These are phyloP conservation scores for Myathropa florea DNA, from an alignment of 2,888 invertebrate species.

Conservation along the genomic window DNA sequence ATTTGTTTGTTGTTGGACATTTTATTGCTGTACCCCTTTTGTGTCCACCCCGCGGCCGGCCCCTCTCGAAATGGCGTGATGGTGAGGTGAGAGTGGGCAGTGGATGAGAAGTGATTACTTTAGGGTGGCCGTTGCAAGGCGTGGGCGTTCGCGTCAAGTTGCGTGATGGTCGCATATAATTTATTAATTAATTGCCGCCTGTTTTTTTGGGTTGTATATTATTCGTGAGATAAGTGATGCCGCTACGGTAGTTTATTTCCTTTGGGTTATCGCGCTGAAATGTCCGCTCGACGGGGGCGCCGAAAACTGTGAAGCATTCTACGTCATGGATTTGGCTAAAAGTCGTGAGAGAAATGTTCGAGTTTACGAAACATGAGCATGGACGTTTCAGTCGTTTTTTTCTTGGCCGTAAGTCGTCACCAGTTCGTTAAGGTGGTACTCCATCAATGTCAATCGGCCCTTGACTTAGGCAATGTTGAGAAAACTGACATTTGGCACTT, in stretches of 20 bases:
- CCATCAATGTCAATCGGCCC: not conserved
- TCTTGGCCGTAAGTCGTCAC: not conserved
- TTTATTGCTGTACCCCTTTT: conserved; percentile 13
- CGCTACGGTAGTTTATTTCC: conserved; percentile 11
- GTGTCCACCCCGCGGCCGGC: not conserved
- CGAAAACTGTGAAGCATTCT: not conserved
- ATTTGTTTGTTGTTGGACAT: conserved; percentile 31
- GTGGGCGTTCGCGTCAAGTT: not conserved
- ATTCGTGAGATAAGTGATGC: conserved; percentile 37
- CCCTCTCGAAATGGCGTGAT: not conserved
- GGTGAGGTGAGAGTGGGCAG: not conserved
- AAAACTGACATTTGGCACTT: not conserved
- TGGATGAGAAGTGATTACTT: conserved; percentile 6
- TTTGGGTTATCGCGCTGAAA: not conserved
- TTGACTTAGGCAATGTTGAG: not conserved
- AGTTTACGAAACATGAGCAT: not conserved
- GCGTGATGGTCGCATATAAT: conserved; percentile 40
- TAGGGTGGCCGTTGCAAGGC: not conserved
- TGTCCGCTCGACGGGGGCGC: not conserved
- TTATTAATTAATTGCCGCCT: conserved; percentile 40
- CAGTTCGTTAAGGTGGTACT: not conserved
- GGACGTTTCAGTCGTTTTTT: not conserved
- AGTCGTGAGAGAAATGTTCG: not conserved
- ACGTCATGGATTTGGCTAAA: not conserved
- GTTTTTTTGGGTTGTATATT: not conserved